phyloP scores from a whole-genome alignment of 2,797 vertebrate species.

The Eutrigla gurnardus region DNA sequence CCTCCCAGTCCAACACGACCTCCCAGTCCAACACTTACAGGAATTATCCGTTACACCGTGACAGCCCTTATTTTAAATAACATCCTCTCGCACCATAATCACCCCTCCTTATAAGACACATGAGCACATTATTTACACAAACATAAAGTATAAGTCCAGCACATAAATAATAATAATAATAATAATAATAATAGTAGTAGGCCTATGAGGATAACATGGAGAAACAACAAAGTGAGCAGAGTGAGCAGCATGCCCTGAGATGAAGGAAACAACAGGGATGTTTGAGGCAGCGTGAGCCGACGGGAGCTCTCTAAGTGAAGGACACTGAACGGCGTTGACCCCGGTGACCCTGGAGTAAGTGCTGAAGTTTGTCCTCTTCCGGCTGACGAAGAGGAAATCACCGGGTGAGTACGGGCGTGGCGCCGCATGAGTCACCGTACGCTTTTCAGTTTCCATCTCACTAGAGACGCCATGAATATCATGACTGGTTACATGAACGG shows the following conservation, averaged over 20 bases:
- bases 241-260: slow-evolving; percentile 78
- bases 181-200: slow-evolving; percentile 14
- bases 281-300: slow-evolving; percentile 25
- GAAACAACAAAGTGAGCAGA: slow-evolving; percentile 53
- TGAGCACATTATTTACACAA: slow-evolving; percentile 58
- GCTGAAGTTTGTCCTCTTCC: slow-evolving; percentile 55
- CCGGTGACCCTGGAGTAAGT: slow-evolving; percentile 62
- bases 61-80: slow-evolving; percentile 38
- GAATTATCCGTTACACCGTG: slow-evolving; percentile 3
- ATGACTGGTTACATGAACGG: too few relatives aligned
- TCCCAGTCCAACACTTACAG: not conserved
- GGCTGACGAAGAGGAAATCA: slow-evolving; percentile 58
- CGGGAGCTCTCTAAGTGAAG: slow-evolving; percentile 30
- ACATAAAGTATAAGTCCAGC: slow-evolving; percentile 64
- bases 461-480: not conserved
- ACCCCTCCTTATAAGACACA: slow-evolving; percentile 45
- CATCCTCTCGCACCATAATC: slow-evolving; percentile 29
- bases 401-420: slow-evolving; percentile 66
- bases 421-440: slow-evolving; percentile 58
- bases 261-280: slow-evolving; percentile 51
- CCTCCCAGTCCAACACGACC: not conserved
- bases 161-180: slow-evolving; percentile 74
- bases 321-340: slow-evolving; percentile 51
- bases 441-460: slow-evolving; percentile 17
- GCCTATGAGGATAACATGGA: slow-evolving; percentile 59